phyloP scores from a whole-genome alignment of 2,888 invertebrate species.

The Latheticus oryzae region DNA sequence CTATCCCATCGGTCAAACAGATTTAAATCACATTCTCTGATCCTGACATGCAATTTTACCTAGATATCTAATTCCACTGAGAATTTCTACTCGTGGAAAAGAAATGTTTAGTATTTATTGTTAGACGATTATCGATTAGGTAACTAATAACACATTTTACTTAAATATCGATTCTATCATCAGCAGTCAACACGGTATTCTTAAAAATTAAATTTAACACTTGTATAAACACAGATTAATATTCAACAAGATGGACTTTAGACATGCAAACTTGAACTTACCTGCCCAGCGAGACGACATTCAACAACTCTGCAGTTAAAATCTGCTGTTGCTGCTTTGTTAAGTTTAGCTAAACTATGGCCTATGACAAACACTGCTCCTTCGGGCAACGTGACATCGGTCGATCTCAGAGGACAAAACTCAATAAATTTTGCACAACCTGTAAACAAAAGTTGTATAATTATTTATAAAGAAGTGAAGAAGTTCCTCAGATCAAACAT shows the following conservation, averaged over 20 bases:
- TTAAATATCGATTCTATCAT: too few relatives aligned
- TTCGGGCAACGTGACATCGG: slow-evolving; percentile 82
- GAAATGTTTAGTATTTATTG: too few relatives aligned
- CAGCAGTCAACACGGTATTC: too few relatives aligned
- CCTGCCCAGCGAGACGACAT: slow-evolving; percentile 91
- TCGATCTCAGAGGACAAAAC: slow-evolving; percentile 87
- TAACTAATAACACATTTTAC: too few relatives aligned
- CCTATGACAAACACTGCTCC: slow-evolving; percentile 93
- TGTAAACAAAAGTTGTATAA: slow-evolving; percentile 57
- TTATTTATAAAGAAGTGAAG: slow-evolving; percentile 7
- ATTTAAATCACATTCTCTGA: slow-evolving; percentile 33
- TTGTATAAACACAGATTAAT: too few relatives aligned
- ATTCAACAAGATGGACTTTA: neutral
- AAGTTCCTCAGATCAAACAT: too few relatives aligned
- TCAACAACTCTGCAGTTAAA: slow-evolving; percentile 95
- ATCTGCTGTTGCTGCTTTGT: slow-evolving; percentile 93
- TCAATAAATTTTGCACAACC: slow-evolving; percentile 92
- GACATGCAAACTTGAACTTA: slow-evolving; percentile 67
- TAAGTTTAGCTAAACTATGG: slow-evolving; percentile 87
- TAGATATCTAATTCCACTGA: slow-evolving; percentile 12
- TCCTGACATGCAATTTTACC: slow-evolving; percentile 28
- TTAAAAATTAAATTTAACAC: too few relatives aligned
- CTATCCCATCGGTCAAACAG: slow-evolving; percentile 20
- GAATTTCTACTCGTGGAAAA: too few relatives aligned
- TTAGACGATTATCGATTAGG: too few relatives aligned